phyloP scores from a whole-genome alignment of 2,888 invertebrate genomes.

The Villa cingulata region DNA sequence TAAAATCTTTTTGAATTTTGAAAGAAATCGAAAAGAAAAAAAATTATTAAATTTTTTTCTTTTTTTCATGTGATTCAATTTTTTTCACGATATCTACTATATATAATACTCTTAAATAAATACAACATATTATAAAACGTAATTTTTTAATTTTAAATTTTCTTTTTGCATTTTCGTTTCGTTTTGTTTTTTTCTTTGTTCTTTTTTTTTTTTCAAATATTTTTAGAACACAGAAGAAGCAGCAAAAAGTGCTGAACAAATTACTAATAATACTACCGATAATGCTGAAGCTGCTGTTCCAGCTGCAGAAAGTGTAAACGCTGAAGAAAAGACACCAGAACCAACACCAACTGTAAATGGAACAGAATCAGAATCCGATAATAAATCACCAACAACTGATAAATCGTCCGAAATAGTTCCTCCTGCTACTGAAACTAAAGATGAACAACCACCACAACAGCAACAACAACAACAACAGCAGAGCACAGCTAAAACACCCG shows the following conservation, averaged over 20 bases:
- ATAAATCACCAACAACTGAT: background rate
- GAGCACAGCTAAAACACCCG: background rate
- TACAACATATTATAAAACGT: too few relatives aligned
- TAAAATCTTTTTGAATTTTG: too few relatives aligned
- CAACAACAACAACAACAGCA: too few relatives aligned
- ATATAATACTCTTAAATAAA: too few relatives aligned
- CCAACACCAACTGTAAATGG: slow-evolving; percentile 4
- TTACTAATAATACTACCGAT: background rate
- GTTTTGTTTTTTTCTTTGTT: too few relatives aligned
- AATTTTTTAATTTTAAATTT: too few relatives aligned
- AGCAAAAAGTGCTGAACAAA: background rate
- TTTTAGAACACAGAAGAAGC: slow-evolving; percentile 1
- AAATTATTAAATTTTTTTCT: too few relatives aligned
- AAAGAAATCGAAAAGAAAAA: too few relatives aligned
- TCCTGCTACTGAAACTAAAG: slow-evolving; percentile 16
- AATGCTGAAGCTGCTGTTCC: slow-evolving; percentile 14
- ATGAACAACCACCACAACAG: too few relatives aligned
- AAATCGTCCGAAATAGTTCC: background rate
- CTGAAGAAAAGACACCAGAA: slow-evolving; percentile 14
- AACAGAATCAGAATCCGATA: background rate
- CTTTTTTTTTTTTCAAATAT: background rate
- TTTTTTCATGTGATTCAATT: too few relatives aligned
- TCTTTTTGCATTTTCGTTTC: too few relatives aligned
- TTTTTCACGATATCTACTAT: too few relatives aligned
- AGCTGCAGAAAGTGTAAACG: background rate